A percentile compares a stretch with the other conserved stretches of the same genome.
phyloP scores from a whole-genome alignment of 2,113 vertebrate species.

The Alethe castanea region DNA sequence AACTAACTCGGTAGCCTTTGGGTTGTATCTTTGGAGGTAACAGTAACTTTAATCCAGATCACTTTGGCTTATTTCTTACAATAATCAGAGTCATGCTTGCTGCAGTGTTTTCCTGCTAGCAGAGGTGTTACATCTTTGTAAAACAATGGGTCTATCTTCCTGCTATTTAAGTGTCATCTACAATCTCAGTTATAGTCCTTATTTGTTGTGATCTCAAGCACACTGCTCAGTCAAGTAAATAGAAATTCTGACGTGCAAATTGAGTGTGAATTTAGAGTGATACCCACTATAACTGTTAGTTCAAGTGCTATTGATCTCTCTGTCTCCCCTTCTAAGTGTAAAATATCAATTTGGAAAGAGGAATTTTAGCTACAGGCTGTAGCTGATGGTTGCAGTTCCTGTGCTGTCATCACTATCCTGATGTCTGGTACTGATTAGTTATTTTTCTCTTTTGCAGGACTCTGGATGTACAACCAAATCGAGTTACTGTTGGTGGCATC shows the following conservation, averaged over 20 bases:
- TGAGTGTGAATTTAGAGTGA: background rate
- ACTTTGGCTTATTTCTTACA: background rate
- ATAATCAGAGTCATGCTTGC: background rate
- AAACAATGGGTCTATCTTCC: background rate
- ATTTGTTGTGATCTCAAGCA: background rate
- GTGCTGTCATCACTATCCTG: background rate
- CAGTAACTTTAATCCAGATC: background rate
- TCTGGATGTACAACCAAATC: constrained; percentile 93
- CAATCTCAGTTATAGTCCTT: background rate
- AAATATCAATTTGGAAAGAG: background rate
- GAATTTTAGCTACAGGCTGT: background rate
- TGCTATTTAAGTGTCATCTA: background rate
- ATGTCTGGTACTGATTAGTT: background rate
- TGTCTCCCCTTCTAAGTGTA: background rate
- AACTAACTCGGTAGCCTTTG: background rate
- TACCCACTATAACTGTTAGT: background rate
- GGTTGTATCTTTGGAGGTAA: background rate
- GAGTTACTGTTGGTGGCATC: constrained; percentile 91
- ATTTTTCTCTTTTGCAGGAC: constrained; percentile 77
- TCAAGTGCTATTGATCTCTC: background rate
- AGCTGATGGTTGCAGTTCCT: background rate
- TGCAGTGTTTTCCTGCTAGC: background rate
- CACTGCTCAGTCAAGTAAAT: background rate
- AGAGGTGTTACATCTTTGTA: background rate
- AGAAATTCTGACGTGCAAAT: background rate